Evolutionary conservation across 2,888 invertebrate genomes (phyloP).

Genomic region (Drosophila buzzatii): DNA sequence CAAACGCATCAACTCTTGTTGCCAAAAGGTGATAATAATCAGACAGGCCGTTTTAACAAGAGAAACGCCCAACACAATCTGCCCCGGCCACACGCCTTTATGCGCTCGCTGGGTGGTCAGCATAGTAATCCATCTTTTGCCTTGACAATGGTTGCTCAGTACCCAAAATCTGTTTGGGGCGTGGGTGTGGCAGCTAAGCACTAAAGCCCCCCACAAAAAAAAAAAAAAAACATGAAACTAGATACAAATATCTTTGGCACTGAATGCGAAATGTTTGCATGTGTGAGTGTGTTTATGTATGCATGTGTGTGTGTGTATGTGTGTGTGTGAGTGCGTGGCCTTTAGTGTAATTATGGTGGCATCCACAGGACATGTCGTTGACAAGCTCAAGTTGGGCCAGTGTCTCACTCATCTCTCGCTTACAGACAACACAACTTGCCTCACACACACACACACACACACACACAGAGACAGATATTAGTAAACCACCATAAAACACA

Average conservation of each 20-base stretch:
- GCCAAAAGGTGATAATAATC: constrained; percentile 75
- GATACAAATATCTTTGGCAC: constrained; percentile 71
- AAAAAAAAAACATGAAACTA: constrained; percentile 66
- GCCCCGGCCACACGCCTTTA: background rate
- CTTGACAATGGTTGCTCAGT: constrained; percentile 70
- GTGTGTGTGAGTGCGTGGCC: constrained; percentile 33
- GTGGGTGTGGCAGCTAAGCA: constrained; percentile 42
- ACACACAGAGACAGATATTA: constrained; percentile 20
- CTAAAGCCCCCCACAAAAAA: constrained; percentile 48
- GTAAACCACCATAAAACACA: constrained; percentile 43
- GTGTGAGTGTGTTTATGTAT: background rate
- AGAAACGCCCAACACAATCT: constrained; percentile 45
- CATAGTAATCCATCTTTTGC: constrained; percentile 75
- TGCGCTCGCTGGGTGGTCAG: constrained; percentile 7
- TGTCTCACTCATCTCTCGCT: constrained; percentile 47
- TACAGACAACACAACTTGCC: constrained; percentile 57
- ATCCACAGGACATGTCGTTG: constrained; percentile 67
- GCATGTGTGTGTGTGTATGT: background rate
- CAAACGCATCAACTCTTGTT: constrained; percentile 15
- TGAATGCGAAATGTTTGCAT: constrained; percentile 21
- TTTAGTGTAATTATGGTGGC: constrained; percentile 75
- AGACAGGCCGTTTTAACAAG: constrained; percentile 77
- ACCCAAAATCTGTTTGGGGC: background rate
- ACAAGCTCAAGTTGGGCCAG: constrained; percentile 72
- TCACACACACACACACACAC: constrained; percentile 37